Evolutionary conservation across 2,888 invertebrate species (phyloP), one percentile per base, ranked within the genome.

Genomic region (Platycheirus albimanus): DNA sequence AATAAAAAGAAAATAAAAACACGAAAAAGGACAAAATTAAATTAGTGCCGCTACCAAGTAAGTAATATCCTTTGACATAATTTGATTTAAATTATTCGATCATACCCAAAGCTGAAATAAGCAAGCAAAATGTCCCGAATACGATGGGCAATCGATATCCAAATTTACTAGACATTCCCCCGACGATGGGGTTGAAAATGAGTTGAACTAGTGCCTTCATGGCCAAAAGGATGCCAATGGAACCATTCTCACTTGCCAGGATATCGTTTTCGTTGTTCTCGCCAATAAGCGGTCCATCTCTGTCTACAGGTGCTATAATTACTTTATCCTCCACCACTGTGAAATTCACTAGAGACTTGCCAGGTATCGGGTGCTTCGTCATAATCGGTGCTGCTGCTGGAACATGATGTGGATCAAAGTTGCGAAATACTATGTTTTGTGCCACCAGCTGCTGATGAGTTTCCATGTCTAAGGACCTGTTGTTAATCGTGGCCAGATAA

Each of bases 171-270:
- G 94, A 94, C 52, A 95, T 89, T 83, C 93, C 93, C 30, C 96
- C 96, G 43, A 96, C 93, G 43, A 95, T 91, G 1, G 96, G 96
- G 89, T 96, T 96, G 86, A 94, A 93, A 74, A 95, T 91, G 66
- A 97, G 92, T 90, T 97, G 96, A 3, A 96, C 94, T 78, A 96
- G 91, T 19, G 96, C 96, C 91, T 96, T 96, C 64, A 95, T 95
- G 36, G 96, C 95, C 63, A 95, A 89, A 63, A 95, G 89, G 38
- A 94, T 90, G 13, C 95, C 95, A 52, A 95, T 92, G 74, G 94
- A 92, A 3, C 94, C 94, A 87, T 94, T 95, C 87, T 94, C 94
- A 78, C 92, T 91, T 75, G 92, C 92, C 52, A 93, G 83, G 20
- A 70, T 87, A 58, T 87, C 88, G 54, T 85, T 86, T 51, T 52